phyloP scores from a whole-genome alignment of 2,113 vertebrate genomes.

The Bufo gargarizans region DNA sequence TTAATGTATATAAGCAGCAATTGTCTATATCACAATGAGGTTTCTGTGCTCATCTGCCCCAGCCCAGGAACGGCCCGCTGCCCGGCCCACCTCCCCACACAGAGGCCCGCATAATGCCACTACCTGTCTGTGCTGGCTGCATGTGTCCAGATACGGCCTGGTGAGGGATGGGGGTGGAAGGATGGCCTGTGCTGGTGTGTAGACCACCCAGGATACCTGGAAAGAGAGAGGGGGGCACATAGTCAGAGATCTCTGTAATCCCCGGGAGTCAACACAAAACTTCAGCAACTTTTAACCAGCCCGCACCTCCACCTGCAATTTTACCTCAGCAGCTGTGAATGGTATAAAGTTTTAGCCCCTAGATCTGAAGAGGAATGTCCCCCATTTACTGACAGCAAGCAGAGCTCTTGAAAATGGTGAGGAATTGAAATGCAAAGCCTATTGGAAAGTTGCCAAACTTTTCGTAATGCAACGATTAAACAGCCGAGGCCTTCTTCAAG shows the following conservation, averaged over 20 bases:
- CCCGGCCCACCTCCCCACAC: neutral
- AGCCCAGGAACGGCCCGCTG: neutral
- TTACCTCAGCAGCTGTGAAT: too few species aligned
- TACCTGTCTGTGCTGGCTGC: constrained; percentile 80
- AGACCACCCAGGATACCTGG: constrained; percentile 83
- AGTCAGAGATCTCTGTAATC: neutral
- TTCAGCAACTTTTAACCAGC: neutral
- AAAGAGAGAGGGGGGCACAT: constrained; percentile 63
- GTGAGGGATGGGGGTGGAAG: constrained; percentile 75
- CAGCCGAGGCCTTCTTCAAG: too few species aligned
- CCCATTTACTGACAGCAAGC: neutral
- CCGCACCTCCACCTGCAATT: too few species aligned
- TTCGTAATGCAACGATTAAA: too few species aligned
- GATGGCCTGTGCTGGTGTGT: constrained; percentile 75
- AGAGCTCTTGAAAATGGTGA: neutral
- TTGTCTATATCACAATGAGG: neutral
- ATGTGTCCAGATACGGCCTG: constrained; percentile 77
- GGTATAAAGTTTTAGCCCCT: too few species aligned
- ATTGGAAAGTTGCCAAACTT: neutral
- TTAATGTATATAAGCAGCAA: too few species aligned
- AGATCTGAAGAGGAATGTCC: too few species aligned
- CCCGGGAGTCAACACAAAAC: neutral
- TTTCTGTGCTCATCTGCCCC: neutral
- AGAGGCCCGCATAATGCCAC: neutral
- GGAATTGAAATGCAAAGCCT: neutral